Evolutionary conservation across 2,888 invertebrate genomes (phyloP), one percentile per base, ranked within the genome.

Genomic region (Agrochola lota): DNA sequence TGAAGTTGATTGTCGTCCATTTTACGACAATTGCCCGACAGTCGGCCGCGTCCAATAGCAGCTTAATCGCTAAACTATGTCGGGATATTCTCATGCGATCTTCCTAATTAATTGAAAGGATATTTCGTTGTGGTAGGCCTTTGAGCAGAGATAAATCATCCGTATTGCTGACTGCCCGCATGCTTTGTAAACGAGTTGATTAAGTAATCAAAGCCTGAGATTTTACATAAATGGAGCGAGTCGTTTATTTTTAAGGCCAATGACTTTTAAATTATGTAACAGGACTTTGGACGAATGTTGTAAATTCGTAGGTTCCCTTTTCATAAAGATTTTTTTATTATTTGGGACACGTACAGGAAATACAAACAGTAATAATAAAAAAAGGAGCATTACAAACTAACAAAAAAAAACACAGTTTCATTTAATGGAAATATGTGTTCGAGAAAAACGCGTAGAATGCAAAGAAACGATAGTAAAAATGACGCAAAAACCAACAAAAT

Each of bases 1-100:
- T 96, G 96, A 86, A 88, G 92, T 90, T 95, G 96, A 96, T 96
- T 96, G 96, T 92, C 88, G 93, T 83, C 94, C 93, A 96, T 95
- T 96, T 95, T 93, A 92, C 92, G 91, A 90, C 96, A 96, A 96
- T 96, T 96, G 96, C 83, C 81, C 85, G 84, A 88, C 91, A 87
- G 90, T 85, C 83, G 80, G 79, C 74, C 46, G 78, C 84, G 85
- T 72, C 91, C 92, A 94, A 92, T 92, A 88, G 92, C 84, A 89
- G 91, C 89, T 87, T 93, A 92, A 95, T 94, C 93, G 93, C 86
- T 85, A 83, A 92, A 92, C 91, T 91, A 91, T 93, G 93, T 86
- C 90, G 92, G 94, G 95, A 94, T 94, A 94, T 95, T 95, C 95
- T 93, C 94, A 94, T 95, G 93, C 92, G 85, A 93, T 92, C 91